A percentile compares a stretch with the other conserved stretches of the same genome.
Evolutionary conservation across 1,140 invertebrate genomes (phyloP).

Genomic region (Aphelinus certus): DNA sequence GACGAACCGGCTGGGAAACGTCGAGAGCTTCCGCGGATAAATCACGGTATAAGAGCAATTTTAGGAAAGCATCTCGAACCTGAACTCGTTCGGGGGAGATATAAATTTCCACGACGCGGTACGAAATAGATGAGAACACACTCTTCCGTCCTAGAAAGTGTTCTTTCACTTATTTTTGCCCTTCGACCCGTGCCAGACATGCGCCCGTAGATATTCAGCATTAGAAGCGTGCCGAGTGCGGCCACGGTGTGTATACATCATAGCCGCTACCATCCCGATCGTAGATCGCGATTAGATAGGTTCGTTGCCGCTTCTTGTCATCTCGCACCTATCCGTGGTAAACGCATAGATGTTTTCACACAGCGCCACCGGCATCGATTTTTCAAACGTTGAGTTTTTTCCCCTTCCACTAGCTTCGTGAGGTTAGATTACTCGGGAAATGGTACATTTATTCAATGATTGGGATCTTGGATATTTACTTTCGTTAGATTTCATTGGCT

Average conservation of each 20-base stretch:
- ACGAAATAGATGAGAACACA: background rate
- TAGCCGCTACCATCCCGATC: conserved; percentile 5
- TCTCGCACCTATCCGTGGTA: background rate
- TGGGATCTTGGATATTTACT: no score
- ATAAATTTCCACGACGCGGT: no score
- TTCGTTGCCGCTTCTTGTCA: conserved; percentile 20
- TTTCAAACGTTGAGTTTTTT: background rate
- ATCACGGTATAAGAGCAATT: no score
- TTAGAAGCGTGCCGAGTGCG: conserved; percentile 20
- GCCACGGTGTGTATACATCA: background rate
- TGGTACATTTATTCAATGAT: no score
- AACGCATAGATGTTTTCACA: background rate
- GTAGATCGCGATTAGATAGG: conserved; percentile 30
- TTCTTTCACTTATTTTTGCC: background rate
- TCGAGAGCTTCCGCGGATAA: no score
- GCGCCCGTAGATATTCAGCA: conserved; percentile 5
- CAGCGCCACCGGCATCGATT: background rate
- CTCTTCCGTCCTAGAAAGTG: background rate
- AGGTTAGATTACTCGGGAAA: no score
- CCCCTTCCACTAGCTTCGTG: no score
- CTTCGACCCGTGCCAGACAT: background rate
- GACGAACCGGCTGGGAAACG: no score
- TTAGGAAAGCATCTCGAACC: no score
- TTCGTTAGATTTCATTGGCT: no score
- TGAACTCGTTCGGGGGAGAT: no score